phyloP scores from a whole-genome alignment of 2,888 invertebrate genomes.

The Xanthia icteritia region DNA sequence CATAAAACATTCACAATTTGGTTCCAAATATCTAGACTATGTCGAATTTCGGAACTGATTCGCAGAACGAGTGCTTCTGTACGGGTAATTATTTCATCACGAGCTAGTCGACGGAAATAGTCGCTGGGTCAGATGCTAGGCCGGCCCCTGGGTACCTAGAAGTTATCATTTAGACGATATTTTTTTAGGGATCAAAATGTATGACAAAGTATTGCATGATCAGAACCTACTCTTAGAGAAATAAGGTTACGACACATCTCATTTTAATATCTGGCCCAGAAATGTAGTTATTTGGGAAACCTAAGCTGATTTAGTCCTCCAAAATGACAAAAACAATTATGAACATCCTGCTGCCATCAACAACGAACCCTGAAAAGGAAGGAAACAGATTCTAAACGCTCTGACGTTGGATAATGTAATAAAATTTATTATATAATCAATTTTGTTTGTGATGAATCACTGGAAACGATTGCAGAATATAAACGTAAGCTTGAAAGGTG shows the following conservation, averaged over 20 bases:
- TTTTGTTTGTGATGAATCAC: conserved; percentile 46
- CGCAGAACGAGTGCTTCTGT: conserved; percentile 53
- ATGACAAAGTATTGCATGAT: not conserved
- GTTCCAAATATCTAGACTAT: conserved; percentile 66
- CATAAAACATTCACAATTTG: conserved; percentile 53
- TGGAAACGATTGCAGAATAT: conserved; percentile 38
- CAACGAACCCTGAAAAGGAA: conserved; percentile 25
- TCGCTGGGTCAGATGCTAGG: conserved; percentile 50
- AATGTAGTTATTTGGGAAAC: not conserved
- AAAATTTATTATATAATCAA: conserved; percentile 44
- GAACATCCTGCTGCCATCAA: conserved; percentile 43
- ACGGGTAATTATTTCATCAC: conserved; percentile 68
- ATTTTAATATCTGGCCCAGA: not conserved
- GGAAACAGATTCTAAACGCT: conserved; percentile 16
- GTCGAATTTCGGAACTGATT: conserved; percentile 65
- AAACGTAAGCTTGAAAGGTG: conserved; percentile 42
- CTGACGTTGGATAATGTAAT: conserved; percentile 47
- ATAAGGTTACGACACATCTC: not conserved
- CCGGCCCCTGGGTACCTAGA: conserved; percentile 39
- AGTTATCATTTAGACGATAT: conserved; percentile 7
- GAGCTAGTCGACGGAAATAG: conserved; percentile 64
- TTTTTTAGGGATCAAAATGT: not conserved
- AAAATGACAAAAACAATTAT: conserved; percentile 25
- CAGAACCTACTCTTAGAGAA: not conserved
- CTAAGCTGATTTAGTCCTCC: not conserved